Percentiles rank a stretch among this genome's conserved stretches.
These are phyloP conservation scores for Parasteatoda tepidariorum DNA, from an alignment of 1,140 invertebrate species.

Conservation along the genomic window DNA sequence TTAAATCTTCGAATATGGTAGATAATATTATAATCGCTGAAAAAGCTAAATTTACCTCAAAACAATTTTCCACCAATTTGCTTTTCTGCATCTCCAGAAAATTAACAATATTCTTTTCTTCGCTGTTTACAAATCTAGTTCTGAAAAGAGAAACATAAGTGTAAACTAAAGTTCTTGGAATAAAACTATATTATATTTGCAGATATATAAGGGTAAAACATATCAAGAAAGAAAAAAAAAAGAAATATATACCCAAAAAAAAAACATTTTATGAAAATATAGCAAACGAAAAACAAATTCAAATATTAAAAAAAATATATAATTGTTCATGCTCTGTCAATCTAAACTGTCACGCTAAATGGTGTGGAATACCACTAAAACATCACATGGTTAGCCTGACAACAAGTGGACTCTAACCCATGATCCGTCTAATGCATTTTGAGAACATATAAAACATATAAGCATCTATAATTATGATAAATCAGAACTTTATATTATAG, in stretches of 20 bases:
- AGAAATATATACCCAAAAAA: background rate
- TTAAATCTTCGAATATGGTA: too few species aligned
- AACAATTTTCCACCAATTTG: constrained; percentile 80
- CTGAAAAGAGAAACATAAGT: constrained; percentile 71
- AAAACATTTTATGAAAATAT: background rate
- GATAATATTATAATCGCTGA: too few species aligned
- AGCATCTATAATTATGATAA: too few species aligned
- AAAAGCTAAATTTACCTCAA: constrained; percentile 75
- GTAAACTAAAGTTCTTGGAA: too few species aligned
- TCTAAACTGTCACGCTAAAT: too few species aligned
- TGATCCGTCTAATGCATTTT: too few species aligned
- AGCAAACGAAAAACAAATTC: background rate
- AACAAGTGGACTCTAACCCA: too few species aligned
- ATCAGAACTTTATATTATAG: too few species aligned
- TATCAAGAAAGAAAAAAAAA: background rate
- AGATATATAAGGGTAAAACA: background rate
- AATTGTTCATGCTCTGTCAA: too few species aligned
- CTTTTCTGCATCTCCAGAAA: constrained; percentile 75
- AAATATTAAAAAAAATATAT: background rate
- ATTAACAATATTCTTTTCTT: constrained; percentile 77
- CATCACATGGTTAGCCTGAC: too few species aligned
- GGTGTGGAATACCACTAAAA: too few species aligned
- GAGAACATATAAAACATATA: too few species aligned
- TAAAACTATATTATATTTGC: background rate
- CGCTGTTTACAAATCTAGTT: constrained; percentile 79